Base-by-base conservation (phyloP, 2,797 vertebrate genomes). In the Nothura maculosa region DNA sequence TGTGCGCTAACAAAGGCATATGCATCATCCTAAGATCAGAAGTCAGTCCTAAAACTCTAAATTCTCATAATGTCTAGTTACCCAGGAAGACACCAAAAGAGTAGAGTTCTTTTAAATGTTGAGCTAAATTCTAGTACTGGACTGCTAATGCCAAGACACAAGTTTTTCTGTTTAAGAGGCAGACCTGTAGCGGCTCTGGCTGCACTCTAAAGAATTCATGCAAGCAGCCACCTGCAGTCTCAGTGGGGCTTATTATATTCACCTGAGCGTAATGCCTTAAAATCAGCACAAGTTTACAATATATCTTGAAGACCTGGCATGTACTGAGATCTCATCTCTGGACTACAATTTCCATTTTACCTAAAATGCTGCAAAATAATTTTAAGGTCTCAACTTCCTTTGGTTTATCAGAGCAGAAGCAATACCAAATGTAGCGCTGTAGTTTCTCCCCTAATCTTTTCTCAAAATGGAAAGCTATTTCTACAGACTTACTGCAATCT, bases 1-100 rank as follows among this genome's bases (percentile, higher is more conserved):
- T 10, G 3, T 6, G 5, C 67, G 30, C 15, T 57, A 52, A 4
- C 63, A 55, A 38, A 47, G 2, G 5, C 1, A 0, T 21, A 42
- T 14, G 0, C 16, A 47, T 14, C 48, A 34, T 21, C 27, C 32
- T 68, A 36, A 47, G 24, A 4, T 10, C 10, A 50, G 22, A 72
- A 8, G 19, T 72, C 14, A 17, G 10, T 10, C 5, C 7, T 36
- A 30, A 75, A 32, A 7, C 30, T 2, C 47, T 27, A 32, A 27
- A 1, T 10, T 47, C 7, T 5, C 30, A 11, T 9, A 25, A 40
- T 10, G 68, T 9, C 36, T 32, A 64, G 16, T 19, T 38, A 34
- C 8, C 28, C 22, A 34, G 19, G 21, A 64, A 32, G 8, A 18
- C 5, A 36, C 2, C 1, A 25, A 21, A 55, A 72, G 45, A 61